Evolutionary conservation across 2,888 invertebrate species (phyloP).

Genomic region (Nephrotoma flavescens): DNA sequence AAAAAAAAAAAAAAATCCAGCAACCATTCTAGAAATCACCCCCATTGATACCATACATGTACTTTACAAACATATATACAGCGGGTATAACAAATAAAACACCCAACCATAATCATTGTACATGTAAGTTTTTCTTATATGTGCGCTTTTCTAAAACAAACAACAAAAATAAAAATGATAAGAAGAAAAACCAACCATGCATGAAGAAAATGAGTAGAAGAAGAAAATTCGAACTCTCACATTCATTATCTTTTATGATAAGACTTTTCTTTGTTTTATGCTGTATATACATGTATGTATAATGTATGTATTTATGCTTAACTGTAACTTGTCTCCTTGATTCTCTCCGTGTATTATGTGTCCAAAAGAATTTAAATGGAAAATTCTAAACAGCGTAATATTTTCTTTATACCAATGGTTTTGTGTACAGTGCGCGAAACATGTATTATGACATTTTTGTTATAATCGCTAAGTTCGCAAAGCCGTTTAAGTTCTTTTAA

Average conservation of each 20-base stretch:
- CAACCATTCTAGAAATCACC: neutral
- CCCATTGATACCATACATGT: neutral
- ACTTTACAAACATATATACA: neutral
- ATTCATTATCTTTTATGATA: neutral
- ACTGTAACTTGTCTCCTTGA: neutral
- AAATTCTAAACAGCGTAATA: neutral
- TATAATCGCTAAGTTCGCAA: too few relatives aligned
- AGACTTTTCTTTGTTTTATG: neutral
- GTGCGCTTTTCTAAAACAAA: neutral
- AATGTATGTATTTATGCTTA: neutral
- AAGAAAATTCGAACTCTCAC: neutral
- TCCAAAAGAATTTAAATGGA: neutral
- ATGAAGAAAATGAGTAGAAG: neutral
- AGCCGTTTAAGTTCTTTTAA: too few relatives aligned
- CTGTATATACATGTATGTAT: neutral
- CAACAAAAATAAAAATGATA: neutral
- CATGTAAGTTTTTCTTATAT: neutral
- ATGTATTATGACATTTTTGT: neutral
- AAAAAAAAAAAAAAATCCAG: neutral
- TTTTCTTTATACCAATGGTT: neutral
- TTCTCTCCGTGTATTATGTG: neutral
- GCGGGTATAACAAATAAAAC: neutral
- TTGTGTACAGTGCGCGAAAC: neutral
- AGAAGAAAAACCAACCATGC: neutral
- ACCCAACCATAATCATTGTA: neutral